These are phyloP conservation scores for Anguilla pacifica DNA, from an alignment of 2,797 vertebrate species.

Conservation along the genomic window DNA sequence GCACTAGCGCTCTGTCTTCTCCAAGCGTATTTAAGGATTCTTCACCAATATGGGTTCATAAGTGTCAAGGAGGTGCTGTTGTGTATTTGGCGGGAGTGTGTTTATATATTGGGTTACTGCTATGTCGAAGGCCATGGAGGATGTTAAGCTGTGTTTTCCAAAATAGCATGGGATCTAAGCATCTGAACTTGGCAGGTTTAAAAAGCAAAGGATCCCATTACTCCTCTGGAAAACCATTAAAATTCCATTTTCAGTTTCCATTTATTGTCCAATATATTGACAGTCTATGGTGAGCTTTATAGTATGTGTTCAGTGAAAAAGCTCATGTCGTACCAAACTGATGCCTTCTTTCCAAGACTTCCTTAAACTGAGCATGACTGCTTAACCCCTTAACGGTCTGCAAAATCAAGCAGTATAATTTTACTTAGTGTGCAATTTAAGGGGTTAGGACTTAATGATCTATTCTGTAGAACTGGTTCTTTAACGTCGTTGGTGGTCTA, in stretches of 20 bases:
- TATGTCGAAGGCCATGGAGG: neutral
- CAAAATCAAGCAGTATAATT: neutral
- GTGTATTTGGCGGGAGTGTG: neutral
- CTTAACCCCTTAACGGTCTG: neutral
- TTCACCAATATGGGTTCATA: neutral
- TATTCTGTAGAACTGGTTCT: neutral
- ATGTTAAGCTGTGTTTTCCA: neutral
- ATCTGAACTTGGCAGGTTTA: neutral
- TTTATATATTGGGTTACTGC: slow-evolving; percentile 9
- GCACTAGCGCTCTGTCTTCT: neutral
- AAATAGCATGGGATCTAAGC: neutral
- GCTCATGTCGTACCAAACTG: neutral
- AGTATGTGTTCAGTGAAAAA: neutral
- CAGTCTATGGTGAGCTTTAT: neutral
- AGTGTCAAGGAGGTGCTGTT: neutral
- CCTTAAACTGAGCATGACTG: neutral
- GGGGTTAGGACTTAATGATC: neutral
- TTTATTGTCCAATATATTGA: neutral
- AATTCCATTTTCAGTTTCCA: neutral
- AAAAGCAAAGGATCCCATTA: neutral
- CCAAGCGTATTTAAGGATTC: neutral
- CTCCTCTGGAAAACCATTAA: neutral
- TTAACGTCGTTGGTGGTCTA: neutral
- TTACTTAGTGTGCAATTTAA: neutral
- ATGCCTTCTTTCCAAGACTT: neutral